Evolutionary conservation across 2,797 vertebrate genomes (phyloP).

Genomic region (Delichon dasypus): DNA sequence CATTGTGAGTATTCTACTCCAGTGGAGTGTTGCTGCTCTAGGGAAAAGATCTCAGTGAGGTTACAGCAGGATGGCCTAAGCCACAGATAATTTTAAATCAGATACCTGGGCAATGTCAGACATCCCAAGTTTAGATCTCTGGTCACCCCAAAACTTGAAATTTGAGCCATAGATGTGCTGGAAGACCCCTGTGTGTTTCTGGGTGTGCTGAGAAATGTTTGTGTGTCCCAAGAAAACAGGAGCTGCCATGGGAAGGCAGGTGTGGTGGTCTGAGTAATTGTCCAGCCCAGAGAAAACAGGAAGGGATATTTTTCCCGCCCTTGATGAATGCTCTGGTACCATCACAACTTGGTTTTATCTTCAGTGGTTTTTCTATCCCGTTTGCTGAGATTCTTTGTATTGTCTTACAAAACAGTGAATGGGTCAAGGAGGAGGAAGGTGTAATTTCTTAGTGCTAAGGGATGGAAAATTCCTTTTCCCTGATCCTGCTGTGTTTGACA

Average conservation of each 20-base stretch:
- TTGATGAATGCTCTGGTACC: not conserved
- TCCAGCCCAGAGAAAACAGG: fast-evolving
- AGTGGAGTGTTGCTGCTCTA: not conserved
- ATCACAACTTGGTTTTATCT: not conserved
- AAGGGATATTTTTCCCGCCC: not conserved
- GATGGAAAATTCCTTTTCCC: not conserved
- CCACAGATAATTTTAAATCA: not conserved
- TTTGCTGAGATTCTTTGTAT: not conserved
- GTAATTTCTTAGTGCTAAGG: not conserved
- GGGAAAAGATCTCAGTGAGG: too few species aligned
- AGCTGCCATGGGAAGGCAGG: fast-evolving
- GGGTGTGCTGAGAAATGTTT: not conserved
- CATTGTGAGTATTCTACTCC: not conserved
- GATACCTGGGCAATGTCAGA: not conserved
- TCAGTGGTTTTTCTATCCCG: not conserved
- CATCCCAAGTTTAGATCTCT: not conserved
- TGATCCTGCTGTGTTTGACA: not conserved
- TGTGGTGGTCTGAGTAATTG: not conserved
- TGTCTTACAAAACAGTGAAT: not conserved
- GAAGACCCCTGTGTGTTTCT: not conserved
- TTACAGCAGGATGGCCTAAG: not conserved
- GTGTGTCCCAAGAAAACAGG: not conserved
- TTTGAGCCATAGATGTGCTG: fast-evolving
- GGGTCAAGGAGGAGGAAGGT: not conserved
- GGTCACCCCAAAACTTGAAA: not conserved